A percentile compares a stretch with the other conserved stretches of the same genome.
phyloP scores from a whole-genome alignment of 2,888 invertebrate species.

The Julus scandinavius region DNA sequence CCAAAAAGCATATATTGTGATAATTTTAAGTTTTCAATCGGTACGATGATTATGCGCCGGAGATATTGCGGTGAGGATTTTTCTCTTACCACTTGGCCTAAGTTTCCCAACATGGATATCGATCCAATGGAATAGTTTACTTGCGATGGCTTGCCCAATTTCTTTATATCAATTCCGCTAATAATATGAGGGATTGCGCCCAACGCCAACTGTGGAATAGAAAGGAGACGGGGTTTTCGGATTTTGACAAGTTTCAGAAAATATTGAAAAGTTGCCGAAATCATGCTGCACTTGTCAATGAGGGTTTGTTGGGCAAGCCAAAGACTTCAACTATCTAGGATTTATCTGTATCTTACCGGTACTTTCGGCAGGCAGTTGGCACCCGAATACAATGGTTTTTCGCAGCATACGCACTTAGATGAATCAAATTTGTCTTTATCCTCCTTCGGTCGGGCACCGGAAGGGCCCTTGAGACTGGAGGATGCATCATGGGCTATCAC shows the following conservation, averaged over 20 bases:
- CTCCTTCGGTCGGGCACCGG: background rate
- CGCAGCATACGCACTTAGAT: background rate
- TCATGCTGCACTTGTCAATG: background rate
- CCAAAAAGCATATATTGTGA: no score
- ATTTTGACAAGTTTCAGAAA: background rate
- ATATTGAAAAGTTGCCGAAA: no score
- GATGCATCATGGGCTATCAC: background rate
- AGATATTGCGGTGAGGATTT: no score
- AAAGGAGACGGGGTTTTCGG: background rate
- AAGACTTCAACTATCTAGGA: background rate
- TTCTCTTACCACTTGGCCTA: background rate
- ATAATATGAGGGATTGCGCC: background rate
- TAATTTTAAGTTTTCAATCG: no score
- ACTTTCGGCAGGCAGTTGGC: slow-evolving; percentile 16
- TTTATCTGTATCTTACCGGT: background rate
- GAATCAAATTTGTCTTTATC: background rate
- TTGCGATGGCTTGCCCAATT: background rate
- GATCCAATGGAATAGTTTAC: background rate
- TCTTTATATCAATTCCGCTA: background rate
- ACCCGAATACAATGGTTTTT: background rate
- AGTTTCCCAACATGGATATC: background rate
- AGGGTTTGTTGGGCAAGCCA: slow-evolving; percentile 1
- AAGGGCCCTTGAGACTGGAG: background rate
- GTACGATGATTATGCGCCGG: no score
- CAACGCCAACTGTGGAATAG: background rate